Conservation (phyloP, 2,888 invertebrate species). For the Zootermopsis nevadensis region DNA sequence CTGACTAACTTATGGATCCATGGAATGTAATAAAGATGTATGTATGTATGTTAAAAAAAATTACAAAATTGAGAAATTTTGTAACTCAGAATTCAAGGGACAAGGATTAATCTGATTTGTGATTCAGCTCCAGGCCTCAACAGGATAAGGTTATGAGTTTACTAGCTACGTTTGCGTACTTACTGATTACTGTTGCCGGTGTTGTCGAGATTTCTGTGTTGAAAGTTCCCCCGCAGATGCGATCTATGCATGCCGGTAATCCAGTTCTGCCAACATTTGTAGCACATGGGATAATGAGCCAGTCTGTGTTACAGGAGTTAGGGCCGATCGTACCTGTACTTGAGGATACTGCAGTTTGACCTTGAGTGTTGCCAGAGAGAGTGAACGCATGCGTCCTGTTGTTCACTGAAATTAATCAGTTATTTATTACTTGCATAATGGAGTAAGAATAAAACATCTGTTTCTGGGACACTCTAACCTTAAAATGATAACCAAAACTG, state of each 20-base stretch:
- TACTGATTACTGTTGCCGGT: slow-evolving; percentile 78
- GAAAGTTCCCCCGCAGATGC: slow-evolving; percentile 85
- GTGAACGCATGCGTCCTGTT: slow-evolving; percentile 81
- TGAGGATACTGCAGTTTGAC: slow-evolving; percentile 65
- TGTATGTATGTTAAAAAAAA: too few species aligned
- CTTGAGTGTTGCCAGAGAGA: slow-evolving; percentile 78
- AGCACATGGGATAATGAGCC: slow-evolving; percentile 83
- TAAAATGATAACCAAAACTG: too few species aligned
- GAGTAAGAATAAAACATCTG: too few species aligned
- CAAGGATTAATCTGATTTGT: too few species aligned
- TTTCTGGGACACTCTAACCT: too few species aligned
- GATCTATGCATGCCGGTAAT: slow-evolving; percentile 77
- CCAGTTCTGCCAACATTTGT: slow-evolving; percentile 74
- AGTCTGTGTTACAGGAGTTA: slow-evolving; percentile 80
- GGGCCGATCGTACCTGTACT: slow-evolving; percentile 76
- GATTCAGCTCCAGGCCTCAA: too few species aligned
- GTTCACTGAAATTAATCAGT: slow-evolving; percentile 67
- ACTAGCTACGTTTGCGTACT: slow-evolving; percentile 58
- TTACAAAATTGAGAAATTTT: too few species aligned
- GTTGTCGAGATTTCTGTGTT: slow-evolving; percentile 78
- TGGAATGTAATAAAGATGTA: too few species aligned
- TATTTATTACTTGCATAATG: too few species aligned
- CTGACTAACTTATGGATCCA: too few species aligned
- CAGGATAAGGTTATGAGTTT: too few species aligned
- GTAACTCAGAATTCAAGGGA: too few species aligned